phyloP scores from a whole-genome alignment of 2,797 vertebrate genomes.

The Acrossocheilus fasciatus region DNA sequence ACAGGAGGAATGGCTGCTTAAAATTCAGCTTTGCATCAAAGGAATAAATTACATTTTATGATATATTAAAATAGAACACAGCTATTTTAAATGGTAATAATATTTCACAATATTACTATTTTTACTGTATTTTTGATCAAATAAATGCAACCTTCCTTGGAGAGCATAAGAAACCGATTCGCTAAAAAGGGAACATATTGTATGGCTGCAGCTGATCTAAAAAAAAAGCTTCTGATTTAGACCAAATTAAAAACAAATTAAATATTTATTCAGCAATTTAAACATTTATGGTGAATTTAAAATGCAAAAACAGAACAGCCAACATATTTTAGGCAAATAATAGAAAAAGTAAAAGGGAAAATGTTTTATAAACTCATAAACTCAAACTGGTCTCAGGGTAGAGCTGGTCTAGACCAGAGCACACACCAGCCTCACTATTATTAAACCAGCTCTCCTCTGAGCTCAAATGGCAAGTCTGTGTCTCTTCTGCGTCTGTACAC shows the following conservation, averaged over 20 bases:
- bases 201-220: neutral
- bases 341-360: neutral
- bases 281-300: neutral
- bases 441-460: slow-evolving; percentile 84
- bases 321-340: neutral
- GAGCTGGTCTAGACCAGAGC: neutral
- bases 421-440: neutral
- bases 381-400: neutral
- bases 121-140: neutral
- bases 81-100: neutral
- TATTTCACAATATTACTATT: neutral
- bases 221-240: neutral
- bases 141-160: neutral
- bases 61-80: neutral
- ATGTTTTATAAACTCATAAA: neutral
- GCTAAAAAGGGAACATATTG: neutral
- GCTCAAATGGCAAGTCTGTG: slow-evolving; percentile 82
- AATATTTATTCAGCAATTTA: neutral
- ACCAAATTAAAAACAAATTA: neutral
- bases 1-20: neutral
- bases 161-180: neutral
- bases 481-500: slow-evolving; percentile 56
- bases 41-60: too few species aligned
- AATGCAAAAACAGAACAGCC: neutral
- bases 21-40: slow-evolving; percentile 4